Base-by-base conservation (phyloP, 2,113 vertebrate genomes). In the Thryonomys swinderianus region DNA sequence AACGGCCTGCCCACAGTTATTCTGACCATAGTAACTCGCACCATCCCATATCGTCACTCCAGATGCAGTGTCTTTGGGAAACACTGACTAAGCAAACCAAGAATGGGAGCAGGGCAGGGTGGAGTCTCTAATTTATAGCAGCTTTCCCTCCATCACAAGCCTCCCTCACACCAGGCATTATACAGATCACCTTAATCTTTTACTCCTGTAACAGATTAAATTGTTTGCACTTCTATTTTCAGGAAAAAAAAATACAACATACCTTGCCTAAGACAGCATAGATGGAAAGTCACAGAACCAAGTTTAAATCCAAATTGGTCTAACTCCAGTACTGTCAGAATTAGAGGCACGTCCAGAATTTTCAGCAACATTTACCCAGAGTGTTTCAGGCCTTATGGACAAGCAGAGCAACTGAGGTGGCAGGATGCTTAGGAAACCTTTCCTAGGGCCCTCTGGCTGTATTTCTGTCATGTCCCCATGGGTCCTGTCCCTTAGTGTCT, bases 381-480 rank as follows among this genome's bases (percentile, higher is more conserved):
- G 30, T 42, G 34, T 48, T 91, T 53, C 48, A 11, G 42, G 51
- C 2, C 30, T 45, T 13, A 48, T 11, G 45, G 25, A 34, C 12
- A 59, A 12, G 37, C 23, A 27, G 17, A 0, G 6, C 51, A 9
- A 23, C 9, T 5, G 13, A 51, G 37, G 13, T 16, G 10, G 4
- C 14, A 21, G 57, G 16, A 59, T 25, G 2, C 1, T 11, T 27
- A 17, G 20, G 62, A 78, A 45, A 17, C 1, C 0, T 55, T 89
- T 34, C n/a, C 17, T 12, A 14, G 2, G 5, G 5, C 34, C 40
- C 67, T 0, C 3, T 51, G 32, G 4, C 17, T 27, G 14, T 32
- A 6, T 74, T 48, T 11, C 61, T 23, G 17, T 6, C 5, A 0
- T 25, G 6, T 6, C n/a, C 34, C 64, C 61, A 14, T 11, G 11